phyloP scores from a whole-genome alignment of 2,113 vertebrate species.

The Zosterops lateralis region DNA sequence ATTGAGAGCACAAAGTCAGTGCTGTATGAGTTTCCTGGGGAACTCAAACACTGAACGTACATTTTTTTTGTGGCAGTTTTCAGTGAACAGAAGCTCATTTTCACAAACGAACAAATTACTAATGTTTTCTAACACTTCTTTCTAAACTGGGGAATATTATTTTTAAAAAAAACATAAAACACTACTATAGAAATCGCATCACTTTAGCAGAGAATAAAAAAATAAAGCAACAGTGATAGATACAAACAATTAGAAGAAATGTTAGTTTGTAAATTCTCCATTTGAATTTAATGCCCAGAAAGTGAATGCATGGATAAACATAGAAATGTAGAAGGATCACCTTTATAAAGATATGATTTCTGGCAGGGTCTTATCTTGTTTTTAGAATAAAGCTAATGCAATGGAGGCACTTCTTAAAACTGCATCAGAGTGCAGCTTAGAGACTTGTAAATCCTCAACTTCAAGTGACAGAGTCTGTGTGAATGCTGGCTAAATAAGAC shows the following conservation, averaged over 20 bases:
- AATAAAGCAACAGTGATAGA: background rate
- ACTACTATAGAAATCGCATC: background rate
- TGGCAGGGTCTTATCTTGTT: background rate
- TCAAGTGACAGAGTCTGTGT: background rate
- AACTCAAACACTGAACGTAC: conserved; percentile 6
- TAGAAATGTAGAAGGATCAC: background rate
- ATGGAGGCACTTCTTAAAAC: background rate
- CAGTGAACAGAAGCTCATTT: conserved; percentile 33
- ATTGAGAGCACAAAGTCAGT: background rate
- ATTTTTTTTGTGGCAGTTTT: conserved; percentile 36
- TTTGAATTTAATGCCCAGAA: background rate
- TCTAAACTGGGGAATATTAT: background rate
- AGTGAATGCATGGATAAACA: background rate
- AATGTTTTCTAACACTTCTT: background rate
- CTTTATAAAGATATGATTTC: background rate
- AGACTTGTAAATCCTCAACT: background rate
- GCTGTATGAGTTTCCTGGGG: conserved; percentile 35
- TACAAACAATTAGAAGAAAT: background rate
- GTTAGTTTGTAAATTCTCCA: background rate
- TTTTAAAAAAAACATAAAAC: background rate
- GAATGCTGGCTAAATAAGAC: background rate
- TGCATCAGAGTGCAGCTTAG: background rate
- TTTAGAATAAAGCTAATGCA: background rate
- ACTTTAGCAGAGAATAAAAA: conserved; percentile 27
- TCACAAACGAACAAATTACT: background rate